Evolutionary conservation across 2,113 vertebrate genomes (phyloP).

Genomic region (Phalacrocorax pelagicus): DNA sequence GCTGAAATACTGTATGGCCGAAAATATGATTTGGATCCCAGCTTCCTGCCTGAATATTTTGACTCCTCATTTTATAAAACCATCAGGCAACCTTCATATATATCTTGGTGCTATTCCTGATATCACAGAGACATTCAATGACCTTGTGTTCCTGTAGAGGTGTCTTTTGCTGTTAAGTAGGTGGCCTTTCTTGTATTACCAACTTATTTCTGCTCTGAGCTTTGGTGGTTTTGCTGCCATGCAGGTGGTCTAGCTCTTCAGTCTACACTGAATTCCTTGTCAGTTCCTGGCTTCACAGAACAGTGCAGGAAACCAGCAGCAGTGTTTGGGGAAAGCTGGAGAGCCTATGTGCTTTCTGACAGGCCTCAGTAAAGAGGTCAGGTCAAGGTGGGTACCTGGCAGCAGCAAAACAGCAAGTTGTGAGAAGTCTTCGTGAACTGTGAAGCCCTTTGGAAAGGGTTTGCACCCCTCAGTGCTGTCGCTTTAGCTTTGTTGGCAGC

Average conservation of each 20-base stretch:
- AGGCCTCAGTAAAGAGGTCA: neutral
- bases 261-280: neutral
- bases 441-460: neutral
- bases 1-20: neutral
- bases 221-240: neutral
- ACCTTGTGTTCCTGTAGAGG: neutral
- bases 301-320: neutral
- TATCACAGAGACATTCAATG: neutral
- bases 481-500: neutral
- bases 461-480: neutral
- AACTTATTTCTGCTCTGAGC: neutral
- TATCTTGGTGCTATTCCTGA: neutral
- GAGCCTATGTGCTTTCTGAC: neutral
- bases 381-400: neutral
- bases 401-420: neutral
- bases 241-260: neutral
- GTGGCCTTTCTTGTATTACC: neutral
- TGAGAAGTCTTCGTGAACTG: neutral
- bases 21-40: neutral
- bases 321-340: neutral
- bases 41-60: neutral
- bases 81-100: neutral
- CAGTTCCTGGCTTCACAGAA: neutral
- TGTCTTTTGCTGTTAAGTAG: neutral
- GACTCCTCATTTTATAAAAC: neutral